These are phyloP conservation scores for Pangasius macronema DNA, from an alignment of 2,797 vertebrate genomes.

Conservation along the genomic window DNA sequence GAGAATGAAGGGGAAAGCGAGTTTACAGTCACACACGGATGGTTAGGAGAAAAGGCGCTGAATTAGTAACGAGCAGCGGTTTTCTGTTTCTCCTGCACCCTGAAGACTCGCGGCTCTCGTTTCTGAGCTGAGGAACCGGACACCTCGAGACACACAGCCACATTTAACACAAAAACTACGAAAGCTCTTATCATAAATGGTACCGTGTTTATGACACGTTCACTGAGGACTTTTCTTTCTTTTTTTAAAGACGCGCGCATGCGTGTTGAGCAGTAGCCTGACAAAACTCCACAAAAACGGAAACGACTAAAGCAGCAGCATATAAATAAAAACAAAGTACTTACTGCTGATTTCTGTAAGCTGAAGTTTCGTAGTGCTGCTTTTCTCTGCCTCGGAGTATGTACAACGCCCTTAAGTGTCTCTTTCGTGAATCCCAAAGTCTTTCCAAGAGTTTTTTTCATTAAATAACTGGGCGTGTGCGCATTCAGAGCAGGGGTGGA, in stretches of 20 bases:
- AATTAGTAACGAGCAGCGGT: constrained; percentile 71
- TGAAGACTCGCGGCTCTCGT: constrained; percentile 54
- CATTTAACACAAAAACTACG: background rate
- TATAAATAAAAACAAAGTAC: background rate
- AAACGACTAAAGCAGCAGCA: background rate
- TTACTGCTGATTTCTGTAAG: constrained; percentile 38
- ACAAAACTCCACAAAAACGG: background rate
- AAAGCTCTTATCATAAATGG: background rate
- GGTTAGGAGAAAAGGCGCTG: constrained; percentile 49
- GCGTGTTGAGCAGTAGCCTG: background rate
- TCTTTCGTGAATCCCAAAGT: constrained; percentile 73
- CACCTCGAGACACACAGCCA: constrained; percentile 52
- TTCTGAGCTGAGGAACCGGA: constrained; percentile 68
- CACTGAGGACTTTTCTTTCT: background rate
- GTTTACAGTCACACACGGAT: constrained; percentile 3
- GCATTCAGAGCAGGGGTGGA: constrained; percentile 50
- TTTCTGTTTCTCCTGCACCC: constrained; percentile 66
- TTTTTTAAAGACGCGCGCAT: background rate
- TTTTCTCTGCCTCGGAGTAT: constrained; percentile 52
- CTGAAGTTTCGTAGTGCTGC: background rate
- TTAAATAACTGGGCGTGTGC: constrained; percentile 76
- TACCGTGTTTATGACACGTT: background rate
- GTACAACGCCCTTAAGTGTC: constrained; percentile 65
- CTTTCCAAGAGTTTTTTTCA: constrained; percentile 61
- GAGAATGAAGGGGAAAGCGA: background rate